Conservation (phyloP, 2,888 invertebrate genomes). For the Caenorhabditis sinica region DNA sequence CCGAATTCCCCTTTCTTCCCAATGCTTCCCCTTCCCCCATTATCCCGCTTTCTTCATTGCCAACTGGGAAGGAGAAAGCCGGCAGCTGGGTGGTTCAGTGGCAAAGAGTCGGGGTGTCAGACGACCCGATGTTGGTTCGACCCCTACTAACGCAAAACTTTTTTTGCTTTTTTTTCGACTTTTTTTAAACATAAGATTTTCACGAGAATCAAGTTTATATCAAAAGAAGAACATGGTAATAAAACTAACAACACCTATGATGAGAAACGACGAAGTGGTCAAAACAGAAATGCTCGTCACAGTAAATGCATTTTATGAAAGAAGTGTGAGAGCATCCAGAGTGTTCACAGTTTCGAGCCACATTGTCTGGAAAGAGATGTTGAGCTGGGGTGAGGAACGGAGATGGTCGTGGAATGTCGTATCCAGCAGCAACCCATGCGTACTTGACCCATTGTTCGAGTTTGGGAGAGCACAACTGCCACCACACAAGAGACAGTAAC, state of each 20-base stretch:
- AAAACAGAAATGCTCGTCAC: slow-evolving; percentile 1
- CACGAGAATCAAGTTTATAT: too few species aligned
- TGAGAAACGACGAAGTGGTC: neutral
- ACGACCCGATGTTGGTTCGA: too few species aligned
- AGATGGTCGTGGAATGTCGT: neutral
- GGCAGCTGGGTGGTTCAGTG: too few species aligned
- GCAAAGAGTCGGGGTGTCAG: too few species aligned
- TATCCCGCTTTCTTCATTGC: too few species aligned
- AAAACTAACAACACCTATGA: slow-evolving; percentile 10
- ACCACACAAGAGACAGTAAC: slow-evolving; percentile 6
- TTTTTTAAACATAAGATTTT: too few species aligned
- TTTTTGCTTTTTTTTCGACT: too few species aligned
- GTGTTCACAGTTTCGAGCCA: neutral
- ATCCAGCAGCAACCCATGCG: neutral
- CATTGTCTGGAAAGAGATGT: slow-evolving; percentile 1
- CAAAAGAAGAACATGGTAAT: too few species aligned
- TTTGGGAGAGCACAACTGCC: slow-evolving; percentile 4
- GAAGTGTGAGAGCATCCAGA: neutral
- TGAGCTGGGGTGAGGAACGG: neutral
- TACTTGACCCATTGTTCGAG: slow-evolving; percentile 3
- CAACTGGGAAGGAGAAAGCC: too few species aligned
- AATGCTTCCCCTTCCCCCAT: too few species aligned
- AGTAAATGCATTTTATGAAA: neutral
- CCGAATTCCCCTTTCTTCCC: too few species aligned
- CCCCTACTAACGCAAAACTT: too few species aligned